Conservation (phyloP, 2,888 invertebrate species). For the Tachina fera region DNA sequence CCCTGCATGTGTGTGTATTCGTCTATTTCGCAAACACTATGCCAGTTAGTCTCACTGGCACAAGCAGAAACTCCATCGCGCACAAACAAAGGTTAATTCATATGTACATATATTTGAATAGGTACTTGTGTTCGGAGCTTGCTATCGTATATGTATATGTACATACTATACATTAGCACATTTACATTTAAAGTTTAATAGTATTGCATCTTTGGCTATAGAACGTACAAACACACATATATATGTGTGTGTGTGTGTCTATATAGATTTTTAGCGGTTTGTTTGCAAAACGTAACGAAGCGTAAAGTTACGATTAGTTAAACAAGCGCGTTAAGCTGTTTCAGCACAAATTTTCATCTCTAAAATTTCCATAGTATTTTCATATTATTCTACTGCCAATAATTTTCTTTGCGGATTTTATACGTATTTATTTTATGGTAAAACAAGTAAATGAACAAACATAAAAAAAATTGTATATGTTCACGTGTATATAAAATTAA, state of each 20-base stretch:
- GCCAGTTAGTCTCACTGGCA: constrained; percentile 40
- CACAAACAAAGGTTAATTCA: constrained; percentile 22
- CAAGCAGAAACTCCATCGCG: background rate
- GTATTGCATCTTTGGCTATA: constrained; percentile 18
- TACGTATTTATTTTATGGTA: constrained; percentile 25
- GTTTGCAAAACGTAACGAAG: constrained; percentile 81
- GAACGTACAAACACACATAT: background rate
- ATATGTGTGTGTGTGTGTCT: constrained; percentile 7
- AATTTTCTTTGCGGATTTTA: constrained; percentile 48
- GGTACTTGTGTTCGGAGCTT: background rate
- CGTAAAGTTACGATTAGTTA: constrained; percentile 82
- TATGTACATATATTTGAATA: background rate
- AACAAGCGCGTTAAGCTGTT: constrained; percentile 79
- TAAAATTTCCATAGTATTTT: constrained; percentile 56
- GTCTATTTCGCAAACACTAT: constrained; percentile 53
- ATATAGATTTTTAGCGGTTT: constrained; percentile 73
- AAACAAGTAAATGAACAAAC: constrained; percentile 35
- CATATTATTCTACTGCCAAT: constrained; percentile 51
- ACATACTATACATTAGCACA: background rate
- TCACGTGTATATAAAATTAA: constrained; percentile 11
- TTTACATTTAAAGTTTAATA: constrained; percentile 17
- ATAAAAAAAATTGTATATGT: background rate
- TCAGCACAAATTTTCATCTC: constrained; percentile 71
- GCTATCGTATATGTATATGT: background rate
- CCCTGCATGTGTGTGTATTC: constrained; percentile 9